Evolutionary conservation across 2,113 vertebrate species (phyloP).

Genomic region (Spilogale gracilis): DNA sequence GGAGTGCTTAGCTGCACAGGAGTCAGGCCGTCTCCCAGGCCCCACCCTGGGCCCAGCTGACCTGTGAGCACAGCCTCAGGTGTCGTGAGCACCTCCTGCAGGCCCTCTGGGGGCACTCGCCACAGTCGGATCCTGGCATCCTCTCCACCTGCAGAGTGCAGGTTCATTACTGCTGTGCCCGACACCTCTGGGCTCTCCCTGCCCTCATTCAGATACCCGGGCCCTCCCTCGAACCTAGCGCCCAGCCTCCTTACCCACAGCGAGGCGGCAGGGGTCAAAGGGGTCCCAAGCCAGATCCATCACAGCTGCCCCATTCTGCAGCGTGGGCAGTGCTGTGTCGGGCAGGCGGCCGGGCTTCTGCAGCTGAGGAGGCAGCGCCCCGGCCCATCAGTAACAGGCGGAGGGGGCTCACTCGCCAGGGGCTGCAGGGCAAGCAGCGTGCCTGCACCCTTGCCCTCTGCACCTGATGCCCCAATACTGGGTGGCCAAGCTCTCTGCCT

Average conservation of each 20-base stretch:
- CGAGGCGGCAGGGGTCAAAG: constrained; percentile 91
- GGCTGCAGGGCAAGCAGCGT: background rate
- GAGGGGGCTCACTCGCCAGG: background rate
- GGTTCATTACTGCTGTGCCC: background rate
- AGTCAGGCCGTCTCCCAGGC: background rate
- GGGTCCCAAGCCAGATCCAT: constrained; percentile 96
- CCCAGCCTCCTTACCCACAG: constrained; percentile 90
- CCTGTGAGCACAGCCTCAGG: constrained; percentile 92
- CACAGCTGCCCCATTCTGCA: constrained; percentile 93
- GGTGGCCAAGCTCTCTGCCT: constrained; percentile 54
- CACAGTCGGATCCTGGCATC: constrained; percentile 96
- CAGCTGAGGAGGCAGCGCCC: constrained; percentile 86
- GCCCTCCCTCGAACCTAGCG: background rate
- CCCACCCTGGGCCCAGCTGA: constrained; percentile 78
- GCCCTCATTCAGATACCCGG: background rate
- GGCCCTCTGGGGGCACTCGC: constrained; percentile 91
- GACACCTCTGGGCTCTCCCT: background rate
- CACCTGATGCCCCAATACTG: background rate
- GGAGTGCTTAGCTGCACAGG: background rate
- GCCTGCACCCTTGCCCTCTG: background rate
- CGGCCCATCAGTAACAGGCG: background rate
- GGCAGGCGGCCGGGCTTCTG: constrained; percentile 93
- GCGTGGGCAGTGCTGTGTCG: constrained; percentile 90
- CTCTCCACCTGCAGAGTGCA: constrained; percentile 90
- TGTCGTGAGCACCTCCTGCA: constrained; percentile 90